Percentiles rank a stretch among this genome's conserved stretches.
These are phyloP conservation scores for Lepas anatifera DNA, from an alignment of 2,888 invertebrate genomes.

Conservation along the genomic window DNA sequence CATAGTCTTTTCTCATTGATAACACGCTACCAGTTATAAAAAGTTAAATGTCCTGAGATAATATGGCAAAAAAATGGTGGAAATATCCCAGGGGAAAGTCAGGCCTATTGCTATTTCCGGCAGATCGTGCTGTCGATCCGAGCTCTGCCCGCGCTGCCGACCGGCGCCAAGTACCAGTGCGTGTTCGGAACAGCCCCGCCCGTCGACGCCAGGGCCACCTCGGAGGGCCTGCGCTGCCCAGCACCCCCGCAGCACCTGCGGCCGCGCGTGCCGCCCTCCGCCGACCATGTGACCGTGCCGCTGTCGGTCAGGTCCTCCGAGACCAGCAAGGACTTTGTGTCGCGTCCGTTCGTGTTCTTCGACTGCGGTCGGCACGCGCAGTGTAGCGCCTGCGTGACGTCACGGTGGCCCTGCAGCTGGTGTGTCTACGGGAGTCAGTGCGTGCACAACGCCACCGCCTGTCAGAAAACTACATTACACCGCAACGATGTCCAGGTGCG, in stretches of 20 bases:
- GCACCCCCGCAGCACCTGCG: slow-evolving; percentile 59
- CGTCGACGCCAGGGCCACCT: slow-evolving; percentile 73
- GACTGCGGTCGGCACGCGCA: slow-evolving; percentile 69
- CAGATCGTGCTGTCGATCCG: slow-evolving; percentile 67
- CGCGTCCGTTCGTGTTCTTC: slow-evolving; percentile 84
- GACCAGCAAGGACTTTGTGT: too few relatives aligned
- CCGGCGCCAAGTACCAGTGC: slow-evolving; percentile 82
- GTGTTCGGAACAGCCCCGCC: slow-evolving; percentile 80
- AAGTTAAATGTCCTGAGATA: too few relatives aligned
- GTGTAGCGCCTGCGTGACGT: slow-evolving; percentile 70
- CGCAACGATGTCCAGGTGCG: too few relatives aligned
- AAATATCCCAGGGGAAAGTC: too few relatives aligned
- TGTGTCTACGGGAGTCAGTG: slow-evolving; percentile 93
- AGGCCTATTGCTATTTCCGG: too few relatives aligned
- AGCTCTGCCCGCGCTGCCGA: slow-evolving; percentile 75
- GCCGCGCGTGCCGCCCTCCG: too few relatives aligned
- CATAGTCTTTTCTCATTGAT: too few relatives aligned
- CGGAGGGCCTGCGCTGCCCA: slow-evolving; percentile 64
- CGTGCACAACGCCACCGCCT: slow-evolving; percentile 65
- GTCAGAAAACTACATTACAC: too few relatives aligned
- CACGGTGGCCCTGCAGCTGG: slow-evolving; percentile 95
- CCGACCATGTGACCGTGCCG: slow-evolving; percentile 76
- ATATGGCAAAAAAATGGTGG: too few relatives aligned
- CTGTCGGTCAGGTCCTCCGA: slow-evolving; percentile 81
- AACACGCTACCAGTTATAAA: too few relatives aligned